Percentiles rank a stretch among this genome's conserved stretches.
These are phyloP conservation scores for Macrosiphum euphorbiae DNA, from an alignment of 2,888 invertebrate species.

Conservation along the genomic window DNA sequence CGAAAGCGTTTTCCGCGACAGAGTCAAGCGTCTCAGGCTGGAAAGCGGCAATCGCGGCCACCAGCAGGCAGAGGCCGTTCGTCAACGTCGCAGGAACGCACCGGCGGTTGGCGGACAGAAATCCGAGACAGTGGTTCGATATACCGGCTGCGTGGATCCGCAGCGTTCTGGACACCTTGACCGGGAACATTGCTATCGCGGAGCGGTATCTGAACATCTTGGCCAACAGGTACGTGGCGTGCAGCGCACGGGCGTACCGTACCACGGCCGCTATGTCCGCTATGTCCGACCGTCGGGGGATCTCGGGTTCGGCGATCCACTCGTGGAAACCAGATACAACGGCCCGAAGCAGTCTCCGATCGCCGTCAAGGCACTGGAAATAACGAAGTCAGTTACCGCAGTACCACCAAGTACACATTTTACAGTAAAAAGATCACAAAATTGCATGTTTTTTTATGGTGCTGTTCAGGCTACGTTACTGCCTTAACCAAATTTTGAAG, in stretches of 20 bases:
- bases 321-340: constrained; percentile 37
- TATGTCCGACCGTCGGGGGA: background rate
- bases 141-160: background rate
- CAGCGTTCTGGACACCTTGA: constrained; percentile 7
- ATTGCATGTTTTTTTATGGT: no score
- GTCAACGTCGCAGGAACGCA: constrained; percentile 2
- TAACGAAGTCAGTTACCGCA: background rate
- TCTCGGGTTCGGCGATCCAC: constrained; percentile 36
- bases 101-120: constrained; percentile 10
- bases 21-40: background rate
- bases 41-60: background rate
- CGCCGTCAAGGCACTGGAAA: constrained; percentile 31
- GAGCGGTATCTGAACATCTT: constrained; percentile 33
- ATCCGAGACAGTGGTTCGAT: constrained; percentile 34
- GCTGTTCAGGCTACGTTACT: no score
- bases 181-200: constrained; percentile 15
- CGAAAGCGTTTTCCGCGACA: background rate
- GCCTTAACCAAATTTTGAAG: no score
- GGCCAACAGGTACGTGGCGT: constrained; percentile 48
- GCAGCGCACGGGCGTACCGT: constrained; percentile 42
- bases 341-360: constrained; percentile 22
- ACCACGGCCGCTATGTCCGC: background rate
- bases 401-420: no score
- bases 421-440: no score
- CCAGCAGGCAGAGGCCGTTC: constrained; percentile 12